Evolutionary conservation across 2,888 invertebrate species (phyloP).

Genomic region (Melinaea menophilus): DNA sequence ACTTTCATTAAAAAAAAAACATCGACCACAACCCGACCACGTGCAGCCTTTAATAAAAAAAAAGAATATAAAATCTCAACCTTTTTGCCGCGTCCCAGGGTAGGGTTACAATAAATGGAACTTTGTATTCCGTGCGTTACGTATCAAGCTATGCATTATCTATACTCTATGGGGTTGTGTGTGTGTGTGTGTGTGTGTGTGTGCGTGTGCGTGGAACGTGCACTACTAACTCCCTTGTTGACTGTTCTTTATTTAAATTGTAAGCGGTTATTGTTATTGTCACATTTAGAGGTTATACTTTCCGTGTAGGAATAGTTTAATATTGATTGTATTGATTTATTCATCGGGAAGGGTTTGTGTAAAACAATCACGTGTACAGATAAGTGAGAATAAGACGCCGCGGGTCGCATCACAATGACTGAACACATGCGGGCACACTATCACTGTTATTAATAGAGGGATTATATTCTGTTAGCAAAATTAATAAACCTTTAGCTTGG

Average conservation of each 20-base stretch:
- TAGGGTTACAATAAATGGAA: constrained; percentile 69
- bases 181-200: constrained; percentile 16
- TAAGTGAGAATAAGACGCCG: constrained; percentile 36
- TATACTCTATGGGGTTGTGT: constrained; percentile 27
- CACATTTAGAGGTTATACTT: neutral
- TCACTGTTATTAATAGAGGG: neutral
- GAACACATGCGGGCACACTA: constrained; percentile 35
- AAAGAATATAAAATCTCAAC: constrained; percentile 58
- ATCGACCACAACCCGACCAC: constrained; percentile 73
- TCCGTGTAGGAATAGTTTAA: neutral
- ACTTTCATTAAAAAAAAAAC: constrained; percentile 64
- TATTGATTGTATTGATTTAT: constrained; percentile 10
- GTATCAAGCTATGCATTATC: constrained; percentile 43
- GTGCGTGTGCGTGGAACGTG: constrained; percentile 49
- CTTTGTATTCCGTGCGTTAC: constrained; percentile 54
- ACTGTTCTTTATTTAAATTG: constrained; percentile 18
- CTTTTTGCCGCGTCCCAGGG: constrained; percentile 62
- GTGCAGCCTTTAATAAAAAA: constrained; percentile 62
- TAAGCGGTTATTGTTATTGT: constrained; percentile 9
- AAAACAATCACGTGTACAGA: constrained; percentile 38
- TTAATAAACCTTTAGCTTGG: too few relatives aligned
- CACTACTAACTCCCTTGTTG: constrained; percentile 40
- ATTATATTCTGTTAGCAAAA: neutral
- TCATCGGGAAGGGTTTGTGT: constrained; percentile 25
- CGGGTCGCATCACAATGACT: constrained; percentile 31